Percentiles rank a stretch among this genome's conserved stretches.
phyloP scores from a whole-genome alignment of 2,113 vertebrate species.

The Mixornis gularis region DNA sequence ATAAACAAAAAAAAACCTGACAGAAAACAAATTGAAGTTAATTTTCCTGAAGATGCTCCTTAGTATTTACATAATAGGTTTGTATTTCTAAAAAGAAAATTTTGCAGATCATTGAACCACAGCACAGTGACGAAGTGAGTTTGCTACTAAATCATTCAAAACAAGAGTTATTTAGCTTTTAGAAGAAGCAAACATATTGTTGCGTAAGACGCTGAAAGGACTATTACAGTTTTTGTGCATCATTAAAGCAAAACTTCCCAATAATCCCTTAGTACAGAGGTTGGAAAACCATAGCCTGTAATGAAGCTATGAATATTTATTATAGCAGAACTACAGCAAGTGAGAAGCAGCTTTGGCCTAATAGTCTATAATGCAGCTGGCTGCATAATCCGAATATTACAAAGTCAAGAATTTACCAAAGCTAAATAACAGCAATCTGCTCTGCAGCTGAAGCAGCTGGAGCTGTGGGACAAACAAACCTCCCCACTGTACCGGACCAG shows the following conservation, averaged over 20 bases:
- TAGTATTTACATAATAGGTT: constrained; percentile 55
- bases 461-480: neutral
- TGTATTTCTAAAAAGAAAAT: constrained; percentile 62
- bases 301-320: constrained; percentile 59
- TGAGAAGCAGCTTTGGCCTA: constrained; percentile 1
- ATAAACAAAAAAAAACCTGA: neutral
- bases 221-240: constrained; percentile 39
- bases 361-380: constrained; percentile 20
- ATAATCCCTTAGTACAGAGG: neutral
- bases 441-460: neutral
- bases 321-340: neutral
- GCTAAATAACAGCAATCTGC: neutral
- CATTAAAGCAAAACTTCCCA: constrained; percentile 37
- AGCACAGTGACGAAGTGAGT: constrained; percentile 26
- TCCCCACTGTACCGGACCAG: rapidly evolving
- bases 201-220: constrained; percentile 23
- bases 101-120: constrained; percentile 54
- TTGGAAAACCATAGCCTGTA: neutral
- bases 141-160: constrained; percentile 62
- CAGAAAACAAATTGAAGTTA: constrained; percentile 43
- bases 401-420: neutral
- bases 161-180: constrained; percentile 56
- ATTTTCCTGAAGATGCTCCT: constrained; percentile 46
- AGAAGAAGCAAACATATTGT: constrained; percentile 36
- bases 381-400: neutral